Evolutionary conservation across 2,113 vertebrate species (phyloP).

Genomic region (Dendrocopos noguchii): DNA sequence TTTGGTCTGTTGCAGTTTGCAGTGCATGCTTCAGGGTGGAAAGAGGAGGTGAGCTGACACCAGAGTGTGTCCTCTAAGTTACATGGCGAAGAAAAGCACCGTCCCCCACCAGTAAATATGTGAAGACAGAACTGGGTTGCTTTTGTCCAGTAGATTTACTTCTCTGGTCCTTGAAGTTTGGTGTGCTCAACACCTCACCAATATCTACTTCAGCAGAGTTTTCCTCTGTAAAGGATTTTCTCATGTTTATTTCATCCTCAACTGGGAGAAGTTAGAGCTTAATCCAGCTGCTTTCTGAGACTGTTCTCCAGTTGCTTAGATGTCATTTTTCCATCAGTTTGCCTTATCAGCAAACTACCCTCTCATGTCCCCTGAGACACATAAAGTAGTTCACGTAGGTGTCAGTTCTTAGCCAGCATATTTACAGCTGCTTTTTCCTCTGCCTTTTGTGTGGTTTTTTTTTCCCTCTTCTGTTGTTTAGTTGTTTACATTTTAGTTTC

Average conservation of each 20-base stretch:
- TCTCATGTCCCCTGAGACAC: background rate
- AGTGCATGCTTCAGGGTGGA: background rate
- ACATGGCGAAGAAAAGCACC: background rate
- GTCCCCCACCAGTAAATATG: background rate
- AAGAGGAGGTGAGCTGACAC: background rate
- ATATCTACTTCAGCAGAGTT: no score
- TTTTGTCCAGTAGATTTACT: background rate
- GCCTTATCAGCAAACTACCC: background rate
- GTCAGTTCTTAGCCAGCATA: background rate
- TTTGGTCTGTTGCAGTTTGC: background rate
- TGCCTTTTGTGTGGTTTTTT: no score
- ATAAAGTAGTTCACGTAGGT: rapidly evolving
- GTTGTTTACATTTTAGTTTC: background rate
- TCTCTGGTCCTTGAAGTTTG: background rate
- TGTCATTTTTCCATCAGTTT: no score
- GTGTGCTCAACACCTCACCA: background rate
- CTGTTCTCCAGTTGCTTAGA: background rate
- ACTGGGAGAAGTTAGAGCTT: no score
- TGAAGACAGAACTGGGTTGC: background rate
- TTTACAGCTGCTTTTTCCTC: background rate
- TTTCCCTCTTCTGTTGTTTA: no score
- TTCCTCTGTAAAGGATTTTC: no score
- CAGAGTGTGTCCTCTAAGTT: background rate
- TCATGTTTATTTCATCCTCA: no score
- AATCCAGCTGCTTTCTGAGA: background rate